A percentile compares a stretch with the other conserved stretches of the same genome.
These are phyloP conservation scores for Phyto melanocephala DNA, from an alignment of 2,888 invertebrate species.

Conservation along the genomic window DNA sequence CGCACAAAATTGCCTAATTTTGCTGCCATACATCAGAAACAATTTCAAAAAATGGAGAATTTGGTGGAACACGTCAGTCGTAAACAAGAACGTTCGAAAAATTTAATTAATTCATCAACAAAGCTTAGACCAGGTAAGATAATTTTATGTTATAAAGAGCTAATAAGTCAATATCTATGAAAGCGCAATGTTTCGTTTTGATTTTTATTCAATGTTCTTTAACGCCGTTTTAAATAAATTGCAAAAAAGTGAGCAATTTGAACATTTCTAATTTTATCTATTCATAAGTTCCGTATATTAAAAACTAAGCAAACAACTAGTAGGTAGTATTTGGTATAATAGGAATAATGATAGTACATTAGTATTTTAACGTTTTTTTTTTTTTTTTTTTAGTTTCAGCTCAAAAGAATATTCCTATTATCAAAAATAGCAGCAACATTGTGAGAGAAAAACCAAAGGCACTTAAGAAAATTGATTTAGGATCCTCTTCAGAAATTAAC, in stretches of 20 bases:
- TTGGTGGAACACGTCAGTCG: slow-evolving; percentile 81
- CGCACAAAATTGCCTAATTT: slow-evolving; percentile 85
- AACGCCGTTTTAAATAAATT: too few relatives aligned
- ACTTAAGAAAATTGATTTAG: slow-evolving; percentile 68
- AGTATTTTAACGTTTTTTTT: too few relatives aligned
- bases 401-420: slow-evolving; percentile 42
- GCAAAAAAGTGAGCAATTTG: too few relatives aligned
- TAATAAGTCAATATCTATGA: too few relatives aligned
- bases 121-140: slow-evolving; percentile 65
- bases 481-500: not conserved
- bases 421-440: slow-evolving; percentile 14
- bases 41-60: slow-evolving; percentile 85
- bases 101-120: slow-evolving; percentile 69
- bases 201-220: too few relatives aligned
- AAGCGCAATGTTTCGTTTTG: too few relatives aligned
- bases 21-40: slow-evolving; percentile 83
- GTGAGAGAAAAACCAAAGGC: slow-evolving; percentile 62
- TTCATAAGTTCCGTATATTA: too few relatives aligned
- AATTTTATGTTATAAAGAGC: not conserved
- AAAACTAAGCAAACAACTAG: too few relatives aligned
- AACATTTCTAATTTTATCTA: too few relatives aligned
- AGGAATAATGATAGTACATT: too few relatives aligned
- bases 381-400: slow-evolving; percentile 48
- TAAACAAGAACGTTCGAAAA: slow-evolving; percentile 77
- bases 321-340: too few relatives aligned